Evolutionary conservation across 1,140 invertebrate genomes (phyloP).

Genomic region (Matsumurasca onukii): DNA sequence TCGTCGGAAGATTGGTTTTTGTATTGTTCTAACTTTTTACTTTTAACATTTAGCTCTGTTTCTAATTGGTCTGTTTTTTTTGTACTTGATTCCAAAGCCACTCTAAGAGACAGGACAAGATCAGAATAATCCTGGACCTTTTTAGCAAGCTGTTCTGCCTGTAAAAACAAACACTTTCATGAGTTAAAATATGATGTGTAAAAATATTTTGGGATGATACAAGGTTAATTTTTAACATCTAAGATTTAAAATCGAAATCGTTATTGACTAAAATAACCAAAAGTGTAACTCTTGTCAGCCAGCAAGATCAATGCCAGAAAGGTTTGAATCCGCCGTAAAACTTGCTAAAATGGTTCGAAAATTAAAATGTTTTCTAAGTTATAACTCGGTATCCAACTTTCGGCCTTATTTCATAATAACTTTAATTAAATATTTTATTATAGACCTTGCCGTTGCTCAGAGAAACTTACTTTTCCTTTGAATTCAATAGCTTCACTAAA

Average conservation of each 20-base stretch:
- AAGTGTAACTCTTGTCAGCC: no score
- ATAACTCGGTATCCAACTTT: no score
- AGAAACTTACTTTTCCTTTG: constrained; percentile 7
- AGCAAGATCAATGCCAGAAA: no score
- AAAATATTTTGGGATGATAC: background rate
- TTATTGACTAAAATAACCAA: no score
- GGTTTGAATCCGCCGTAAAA: no score
- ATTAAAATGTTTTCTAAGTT: no score
- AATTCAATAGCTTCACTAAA: constrained; percentile 1
- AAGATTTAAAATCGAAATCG: no score
- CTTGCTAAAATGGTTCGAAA: no score
- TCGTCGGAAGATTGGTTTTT: constrained; percentile 8
- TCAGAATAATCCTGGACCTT: constrained; percentile 7
- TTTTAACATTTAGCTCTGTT: background rate
- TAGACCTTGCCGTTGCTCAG: no score
- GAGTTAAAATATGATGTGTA: background rate
- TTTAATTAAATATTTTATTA: no score
- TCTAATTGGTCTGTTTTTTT: background rate
- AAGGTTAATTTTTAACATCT: no score
- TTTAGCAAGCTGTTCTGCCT: background rate
- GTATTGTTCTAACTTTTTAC: constrained; percentile 13
- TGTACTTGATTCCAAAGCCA: background rate
- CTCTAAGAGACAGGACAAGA: background rate
- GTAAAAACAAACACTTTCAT: background rate
- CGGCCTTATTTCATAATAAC: no score